Evolutionary conservation across 2,113 vertebrate genomes (phyloP).

Genomic region (Grammomys dolichurus): DNA sequence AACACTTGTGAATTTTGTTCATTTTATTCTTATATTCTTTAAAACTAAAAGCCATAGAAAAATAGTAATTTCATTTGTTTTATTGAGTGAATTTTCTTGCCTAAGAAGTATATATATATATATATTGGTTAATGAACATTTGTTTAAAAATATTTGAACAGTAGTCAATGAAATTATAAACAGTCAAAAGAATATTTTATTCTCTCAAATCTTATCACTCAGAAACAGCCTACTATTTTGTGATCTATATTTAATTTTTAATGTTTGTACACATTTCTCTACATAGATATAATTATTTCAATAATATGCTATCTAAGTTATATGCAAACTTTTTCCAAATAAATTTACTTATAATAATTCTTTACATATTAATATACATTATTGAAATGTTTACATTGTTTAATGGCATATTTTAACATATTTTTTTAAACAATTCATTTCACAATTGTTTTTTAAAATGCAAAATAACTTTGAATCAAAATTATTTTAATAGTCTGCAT

Average conservation of each 20-base stretch:
- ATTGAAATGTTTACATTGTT: not conserved
- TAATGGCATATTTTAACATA: not conserved
- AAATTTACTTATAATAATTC: not conserved
- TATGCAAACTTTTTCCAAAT: not conserved
- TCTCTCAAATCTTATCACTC: not conserved
- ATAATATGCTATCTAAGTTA: not conserved
- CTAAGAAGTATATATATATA: not conserved
- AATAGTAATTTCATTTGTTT: not conserved
- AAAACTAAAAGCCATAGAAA: not conserved
- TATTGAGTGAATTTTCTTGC: not conserved
- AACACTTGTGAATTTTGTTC: not conserved
- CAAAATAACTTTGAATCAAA: not conserved
- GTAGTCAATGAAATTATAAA: not conserved
- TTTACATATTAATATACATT: not conserved
- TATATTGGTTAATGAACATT: conserved; percentile 3
- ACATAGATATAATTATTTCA: not conserved
- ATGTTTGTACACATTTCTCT: not conserved
- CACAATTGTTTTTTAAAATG: not conserved
- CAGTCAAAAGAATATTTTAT: not conserved
- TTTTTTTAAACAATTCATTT: conserved; percentile 17
- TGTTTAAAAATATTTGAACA: not conserved
- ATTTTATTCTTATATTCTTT: not conserved
- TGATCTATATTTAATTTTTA: not conserved
- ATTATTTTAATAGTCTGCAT: not conserved
- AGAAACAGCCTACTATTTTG: not conserved